phyloP scores from a whole-genome alignment of 2,797 vertebrate genomes.

The Cryptoprocta ferox region DNA sequence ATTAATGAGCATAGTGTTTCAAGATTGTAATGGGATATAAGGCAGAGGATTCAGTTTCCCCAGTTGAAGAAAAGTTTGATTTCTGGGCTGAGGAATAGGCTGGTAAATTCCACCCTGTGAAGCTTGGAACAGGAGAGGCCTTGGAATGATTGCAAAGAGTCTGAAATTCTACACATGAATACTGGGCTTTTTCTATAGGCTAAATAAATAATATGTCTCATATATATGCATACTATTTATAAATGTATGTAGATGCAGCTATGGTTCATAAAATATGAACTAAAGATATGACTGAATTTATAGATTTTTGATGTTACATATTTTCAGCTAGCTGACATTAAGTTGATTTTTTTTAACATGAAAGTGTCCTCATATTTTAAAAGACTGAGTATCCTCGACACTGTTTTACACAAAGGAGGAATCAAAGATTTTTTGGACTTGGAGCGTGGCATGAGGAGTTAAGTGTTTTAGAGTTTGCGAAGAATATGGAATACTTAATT shows the following conservation, averaged over 20 bases:
- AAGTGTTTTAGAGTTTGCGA: slow-evolving; percentile 5
- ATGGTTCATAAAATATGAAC: not conserved
- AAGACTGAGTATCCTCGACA: not conserved
- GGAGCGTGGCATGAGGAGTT: not conserved
- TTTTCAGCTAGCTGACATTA: not conserved
- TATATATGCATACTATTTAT: not conserved
- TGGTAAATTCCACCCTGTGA: not conserved
- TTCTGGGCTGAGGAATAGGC: not conserved
- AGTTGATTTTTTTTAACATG: not conserved
- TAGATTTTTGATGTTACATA: not conserved
- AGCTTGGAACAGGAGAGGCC: not conserved
- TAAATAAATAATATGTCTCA: not conserved
- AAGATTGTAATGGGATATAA: not conserved
- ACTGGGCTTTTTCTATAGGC: not conserved
- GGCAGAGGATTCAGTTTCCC: not conserved
- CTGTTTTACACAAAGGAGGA: not conserved
- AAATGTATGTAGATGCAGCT: not conserved
- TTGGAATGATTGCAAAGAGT: not conserved
- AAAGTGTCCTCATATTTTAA: not conserved
- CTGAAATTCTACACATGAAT: not conserved
- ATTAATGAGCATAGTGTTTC: not conserved
- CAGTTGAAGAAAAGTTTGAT: not conserved
- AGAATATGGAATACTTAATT: not conserved
- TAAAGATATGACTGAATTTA: not conserved
- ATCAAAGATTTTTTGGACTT: slow-evolving; percentile 10